Percentiles rank a stretch among this genome's conserved stretches.
Conservation (phyloP, 2,888 invertebrate species). For the Tenthredo livida region DNA sequence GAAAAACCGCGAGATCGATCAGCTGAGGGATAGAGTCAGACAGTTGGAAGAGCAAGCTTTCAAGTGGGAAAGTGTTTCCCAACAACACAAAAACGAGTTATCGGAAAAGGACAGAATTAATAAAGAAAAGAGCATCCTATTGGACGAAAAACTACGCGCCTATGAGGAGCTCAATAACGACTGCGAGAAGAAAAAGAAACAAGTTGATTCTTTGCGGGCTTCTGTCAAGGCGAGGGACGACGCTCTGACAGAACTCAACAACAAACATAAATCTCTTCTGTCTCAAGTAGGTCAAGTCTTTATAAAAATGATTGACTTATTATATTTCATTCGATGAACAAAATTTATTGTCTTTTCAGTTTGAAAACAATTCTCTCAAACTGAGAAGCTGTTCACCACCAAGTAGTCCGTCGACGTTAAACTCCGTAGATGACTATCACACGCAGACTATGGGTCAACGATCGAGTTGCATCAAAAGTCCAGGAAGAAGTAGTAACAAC, state of each 20-base stretch:
- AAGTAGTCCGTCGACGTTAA: slow-evolving; percentile 67
- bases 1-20: slow-evolving; percentile 68
- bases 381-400: slow-evolving; percentile 67
- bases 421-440: slow-evolving; percentile 62
- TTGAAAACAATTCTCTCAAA: slow-evolving; percentile 70
- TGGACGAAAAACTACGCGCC: slow-evolving; percentile 71
- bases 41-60: slow-evolving; percentile 72
- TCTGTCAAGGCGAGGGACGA: slow-evolving; percentile 77
- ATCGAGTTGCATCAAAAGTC: slow-evolving; percentile 61
- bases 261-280: slow-evolving; percentile 74
- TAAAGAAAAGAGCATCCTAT: slow-evolving; percentile 68
- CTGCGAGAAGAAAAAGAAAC: slow-evolving; percentile 78
- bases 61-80: slow-evolving; percentile 72
- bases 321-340: background rate
- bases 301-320: background rate
- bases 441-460: slow-evolving; percentile 65
- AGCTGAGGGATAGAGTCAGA: slow-evolving; percentile 67
- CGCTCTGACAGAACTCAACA: slow-evolving; percentile 78
- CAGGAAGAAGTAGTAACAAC: slow-evolving; percentile 62
- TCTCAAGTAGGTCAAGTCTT: slow-evolving; percentile 67
- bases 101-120: slow-evolving; percentile 71
- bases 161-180: slow-evolving; percentile 71
- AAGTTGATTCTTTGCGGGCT: slow-evolving; percentile 77
- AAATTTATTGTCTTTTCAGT: slow-evolving; percentile 63
- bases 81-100: slow-evolving; percentile 71